Evolutionary conservation across 2,797 vertebrate species (phyloP).

Genomic region (Anolis apletophallus): DNA sequence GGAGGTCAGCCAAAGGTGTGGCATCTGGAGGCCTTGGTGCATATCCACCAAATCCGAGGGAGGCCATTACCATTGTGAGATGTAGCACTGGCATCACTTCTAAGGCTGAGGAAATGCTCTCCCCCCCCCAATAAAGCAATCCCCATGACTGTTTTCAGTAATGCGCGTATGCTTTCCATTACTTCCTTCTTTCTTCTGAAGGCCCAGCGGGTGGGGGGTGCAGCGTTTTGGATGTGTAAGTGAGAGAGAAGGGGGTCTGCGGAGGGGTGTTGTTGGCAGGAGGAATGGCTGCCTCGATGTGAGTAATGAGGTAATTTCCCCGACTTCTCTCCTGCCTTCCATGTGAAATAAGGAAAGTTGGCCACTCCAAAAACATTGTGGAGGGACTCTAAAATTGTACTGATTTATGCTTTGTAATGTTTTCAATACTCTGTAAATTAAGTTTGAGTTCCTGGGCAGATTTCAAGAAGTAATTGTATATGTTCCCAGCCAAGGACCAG

Average conservation of each 20-base stretch:
- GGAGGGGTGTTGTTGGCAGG: constrained; percentile 64
- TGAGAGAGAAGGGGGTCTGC: constrained; percentile 34
- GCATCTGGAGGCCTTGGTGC: constrained; percentile 13
- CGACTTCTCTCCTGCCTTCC: constrained; percentile 80
- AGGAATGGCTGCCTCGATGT: constrained; percentile 70
- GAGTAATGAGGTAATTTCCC: constrained; percentile 85
- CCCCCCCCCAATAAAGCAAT: constrained; percentile 28
- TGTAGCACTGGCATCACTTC: background rate
- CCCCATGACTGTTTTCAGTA: constrained; percentile 2
- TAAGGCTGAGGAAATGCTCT: constrained; percentile 23
- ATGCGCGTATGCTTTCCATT: constrained; percentile 37
- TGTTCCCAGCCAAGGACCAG: constrained; percentile 71
- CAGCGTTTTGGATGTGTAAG: constrained; percentile 44
- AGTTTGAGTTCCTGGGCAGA: constrained; percentile 74
- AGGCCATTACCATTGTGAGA: constrained; percentile 8
- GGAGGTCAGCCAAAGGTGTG: constrained; percentile 29
- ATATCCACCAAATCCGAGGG: background rate
- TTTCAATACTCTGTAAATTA: constrained; percentile 82
- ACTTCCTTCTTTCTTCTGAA: constrained; percentile 26
- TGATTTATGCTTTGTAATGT: constrained; percentile 83
- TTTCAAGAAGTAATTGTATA: constrained; percentile 75
- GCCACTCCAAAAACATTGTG: constrained; percentile 78
- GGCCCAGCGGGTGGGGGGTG: no score
- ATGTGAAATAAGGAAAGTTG: constrained; percentile 75
- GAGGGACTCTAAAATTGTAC: constrained; percentile 76